phyloP scores from a whole-genome alignment of 2,888 invertebrate genomes.

The Ormyrus labotus region DNA sequence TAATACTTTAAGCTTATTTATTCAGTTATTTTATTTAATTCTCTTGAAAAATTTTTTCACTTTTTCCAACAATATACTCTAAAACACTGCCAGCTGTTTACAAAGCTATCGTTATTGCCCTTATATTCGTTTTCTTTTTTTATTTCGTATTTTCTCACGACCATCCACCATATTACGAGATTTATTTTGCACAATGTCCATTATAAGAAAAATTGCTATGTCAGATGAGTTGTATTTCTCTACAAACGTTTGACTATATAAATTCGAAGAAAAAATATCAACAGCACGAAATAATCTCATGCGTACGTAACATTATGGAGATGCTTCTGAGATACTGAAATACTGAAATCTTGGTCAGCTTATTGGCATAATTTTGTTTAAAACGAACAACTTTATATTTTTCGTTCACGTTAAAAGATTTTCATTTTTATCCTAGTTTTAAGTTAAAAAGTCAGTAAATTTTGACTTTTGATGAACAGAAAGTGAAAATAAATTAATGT shows the following conservation, averaged over 20 bases:
- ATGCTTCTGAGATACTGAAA: conserved; percentile 26
- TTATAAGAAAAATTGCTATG: conserved; percentile 43
- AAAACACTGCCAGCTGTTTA: conserved; percentile 23
- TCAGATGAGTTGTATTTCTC: conserved; percentile 23
- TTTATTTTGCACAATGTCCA: conserved; percentile 27
- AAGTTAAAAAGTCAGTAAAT: too few relatives aligned
- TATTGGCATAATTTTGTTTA: conserved; percentile 12
- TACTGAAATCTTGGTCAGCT: neutral
- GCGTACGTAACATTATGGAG: neutral
- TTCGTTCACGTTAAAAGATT: neutral
- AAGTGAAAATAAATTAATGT: too few relatives aligned
- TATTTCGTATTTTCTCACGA: neutral
- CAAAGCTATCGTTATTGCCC: conserved; percentile 45
- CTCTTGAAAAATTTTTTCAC: conserved; percentile 37
- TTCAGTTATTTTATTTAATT: conserved; percentile 35
- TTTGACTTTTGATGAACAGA: too few relatives aligned
- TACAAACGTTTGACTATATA: conserved; percentile 40
- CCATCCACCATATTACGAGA: neutral
- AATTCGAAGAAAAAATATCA: conserved; percentile 41
- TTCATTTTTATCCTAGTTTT: too few relatives aligned
- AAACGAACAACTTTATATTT: neutral
- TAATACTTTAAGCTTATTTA: conserved; percentile 58
- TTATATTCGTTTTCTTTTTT: conserved; percentile 38
- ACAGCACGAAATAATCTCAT: conserved; percentile 32
- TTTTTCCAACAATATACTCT: neutral